Conservation (phyloP, 2,888 invertebrate species). For the Tachystola acroxantha region DNA sequence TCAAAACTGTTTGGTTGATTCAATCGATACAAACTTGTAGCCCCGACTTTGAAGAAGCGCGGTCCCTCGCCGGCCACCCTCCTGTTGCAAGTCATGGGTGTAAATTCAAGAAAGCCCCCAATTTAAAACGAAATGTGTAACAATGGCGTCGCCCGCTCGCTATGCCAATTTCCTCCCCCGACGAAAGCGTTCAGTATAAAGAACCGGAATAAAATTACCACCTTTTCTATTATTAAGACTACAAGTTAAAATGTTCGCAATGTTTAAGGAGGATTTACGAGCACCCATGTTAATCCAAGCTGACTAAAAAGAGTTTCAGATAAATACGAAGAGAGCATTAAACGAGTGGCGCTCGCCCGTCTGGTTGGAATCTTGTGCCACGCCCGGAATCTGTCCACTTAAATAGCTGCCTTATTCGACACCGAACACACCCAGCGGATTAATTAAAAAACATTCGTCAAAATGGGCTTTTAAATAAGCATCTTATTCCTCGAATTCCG, state of each 20-base stretch:
- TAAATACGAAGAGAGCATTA: slow-evolving; percentile 28
- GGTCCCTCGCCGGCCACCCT: slow-evolving; percentile 45
- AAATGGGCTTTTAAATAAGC: slow-evolving; percentile 51
- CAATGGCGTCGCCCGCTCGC: slow-evolving; percentile 65
- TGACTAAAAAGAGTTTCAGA: slow-evolving; percentile 10
- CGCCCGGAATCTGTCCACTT: slow-evolving; percentile 60
- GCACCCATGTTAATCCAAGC: slow-evolving; percentile 7
- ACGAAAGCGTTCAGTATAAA: slow-evolving; percentile 56
- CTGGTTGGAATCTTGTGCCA: slow-evolving; percentile 35
- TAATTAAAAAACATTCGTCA: slow-evolving; percentile 68
- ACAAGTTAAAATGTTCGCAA: slow-evolving; percentile 35
- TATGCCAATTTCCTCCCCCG: slow-evolving; percentile 72
- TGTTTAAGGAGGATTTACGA: slow-evolving; percentile 8
- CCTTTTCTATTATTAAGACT: slow-evolving; percentile 45
- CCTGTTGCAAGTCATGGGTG: slow-evolving; percentile 70
- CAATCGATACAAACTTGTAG: slow-evolving; percentile 44
- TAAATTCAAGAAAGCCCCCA: slow-evolving; percentile 76
- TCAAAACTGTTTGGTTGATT: slow-evolving; percentile 36
- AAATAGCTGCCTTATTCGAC: slow-evolving; percentile 52
- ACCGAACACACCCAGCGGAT: slow-evolving; percentile 58
- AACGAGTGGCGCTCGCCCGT: slow-evolving; percentile 44
- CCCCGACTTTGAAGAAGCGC: slow-evolving; percentile 27
- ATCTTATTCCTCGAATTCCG: slow-evolving; percentile 33
- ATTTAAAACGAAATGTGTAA: slow-evolving; percentile 74
- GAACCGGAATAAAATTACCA: slow-evolving; percentile 69